Evolutionary conservation across 2,888 invertebrate genomes (phyloP), one percentile per base, ranked within the genome.

Genomic region (Nemapogon koenigi): DNA sequence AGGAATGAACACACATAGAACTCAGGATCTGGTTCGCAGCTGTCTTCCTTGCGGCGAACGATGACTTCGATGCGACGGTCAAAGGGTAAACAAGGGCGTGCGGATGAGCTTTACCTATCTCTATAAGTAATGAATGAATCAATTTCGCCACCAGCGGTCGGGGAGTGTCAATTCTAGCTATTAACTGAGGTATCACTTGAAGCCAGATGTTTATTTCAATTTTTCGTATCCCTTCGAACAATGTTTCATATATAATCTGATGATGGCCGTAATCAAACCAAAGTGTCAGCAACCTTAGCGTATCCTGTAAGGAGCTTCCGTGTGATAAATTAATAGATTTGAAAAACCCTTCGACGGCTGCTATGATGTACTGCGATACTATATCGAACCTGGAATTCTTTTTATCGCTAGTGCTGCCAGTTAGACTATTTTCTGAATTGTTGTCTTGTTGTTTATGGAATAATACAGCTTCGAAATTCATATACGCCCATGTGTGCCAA

Each of bases 221-320:
- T 2, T 91, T 85, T 49, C 92, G 86, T 47, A 98, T 90, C 1
- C 97, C 97, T 50, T 95, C 96, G 1, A 89, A 84, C 27, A 99
- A 84, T 0, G 96, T 94, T 46, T 97, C 95, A 57, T 95, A 91
- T 0, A 99, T 97, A 49, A 94, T 92, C 0, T 90, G 86, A 71
- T 91, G 89, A 46, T 97, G 94, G 0, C 97, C 98, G 57, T 96
- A 96, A 59, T 99, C 98, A 61, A 99, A 99, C 96, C 98, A 98
- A 2, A 99, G 73, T 0, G 98, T 98, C 27, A 99, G 68, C 41
- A 99, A 75, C 10, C 97, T 84, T 13, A 99, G 78, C 0, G 97
- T 98, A 55, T 99, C 98, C 69, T 99, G 98, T 17, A 99, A 80
- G 1, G 97, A 95, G 61, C 92, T 96, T 4, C 92, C 92, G 48